phyloP scores from a whole-genome alignment of 2,797 vertebrate genomes.

The Lutjanus argentimaculatus region DNA sequence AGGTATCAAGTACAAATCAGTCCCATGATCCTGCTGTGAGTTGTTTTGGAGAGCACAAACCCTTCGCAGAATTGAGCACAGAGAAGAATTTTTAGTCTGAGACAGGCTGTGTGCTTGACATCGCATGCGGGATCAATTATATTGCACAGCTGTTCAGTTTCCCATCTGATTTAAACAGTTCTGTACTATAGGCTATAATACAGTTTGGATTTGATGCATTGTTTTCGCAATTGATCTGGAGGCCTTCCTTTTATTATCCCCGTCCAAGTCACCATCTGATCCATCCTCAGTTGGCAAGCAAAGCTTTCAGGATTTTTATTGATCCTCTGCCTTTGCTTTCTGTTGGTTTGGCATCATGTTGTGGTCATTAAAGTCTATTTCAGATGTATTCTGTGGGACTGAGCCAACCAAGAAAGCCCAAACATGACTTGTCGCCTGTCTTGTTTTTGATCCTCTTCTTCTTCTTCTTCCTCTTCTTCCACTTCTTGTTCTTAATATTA shows the following conservation, averaged over 20 bases:
- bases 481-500: no score
- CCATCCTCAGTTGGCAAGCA: constrained; percentile 31
- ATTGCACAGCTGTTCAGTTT: constrained; percentile 59
- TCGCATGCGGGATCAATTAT: constrained; percentile 68
- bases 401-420: constrained; percentile 16
- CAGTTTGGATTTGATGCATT: constrained; percentile 37
- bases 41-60: constrained; percentile 32
- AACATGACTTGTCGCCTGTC: background rate
- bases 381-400: constrained; percentile 13
- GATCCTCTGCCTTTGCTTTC: constrained; percentile 51
- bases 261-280: constrained; percentile 49
- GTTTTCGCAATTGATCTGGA: constrained; percentile 46
- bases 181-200: constrained; percentile 25
- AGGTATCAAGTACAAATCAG: constrained; percentile 26
- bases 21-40: background rate
- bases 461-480: no score
- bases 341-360: constrained; percentile 26
- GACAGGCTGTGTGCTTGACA: constrained; percentile 28
- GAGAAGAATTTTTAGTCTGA: constrained; percentile 24
- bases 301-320: constrained; percentile 40
- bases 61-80: constrained; percentile 20
- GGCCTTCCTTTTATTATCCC: constrained; percentile 35
- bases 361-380: constrained; percentile 44
- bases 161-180: constrained; percentile 43
- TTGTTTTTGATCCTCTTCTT: no score